Conservation (phyloP, 2,113 vertebrate genomes). For the Australoheros scitulus region DNA sequence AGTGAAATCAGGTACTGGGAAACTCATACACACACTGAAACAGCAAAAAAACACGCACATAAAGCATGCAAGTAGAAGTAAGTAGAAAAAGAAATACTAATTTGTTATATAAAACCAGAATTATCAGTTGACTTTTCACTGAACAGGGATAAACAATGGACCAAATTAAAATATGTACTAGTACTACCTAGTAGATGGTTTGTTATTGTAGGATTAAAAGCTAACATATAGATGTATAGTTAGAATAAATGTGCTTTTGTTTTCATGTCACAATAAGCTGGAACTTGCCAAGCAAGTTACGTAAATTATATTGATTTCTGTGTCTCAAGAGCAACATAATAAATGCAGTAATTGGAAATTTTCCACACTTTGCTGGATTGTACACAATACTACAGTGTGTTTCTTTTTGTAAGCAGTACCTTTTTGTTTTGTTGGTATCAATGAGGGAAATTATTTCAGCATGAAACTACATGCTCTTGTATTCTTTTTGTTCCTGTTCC, state of each 20-base stretch:
- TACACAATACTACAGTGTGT: background rate
- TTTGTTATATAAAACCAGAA: background rate
- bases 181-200: background rate
- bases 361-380: background rate
- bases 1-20: conserved; percentile 32
- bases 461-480: conserved; percentile 36
- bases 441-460: conserved; percentile 44
- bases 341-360: background rate
- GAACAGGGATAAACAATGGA: background rate
- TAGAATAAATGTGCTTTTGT: background rate
- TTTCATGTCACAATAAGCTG: background rate
- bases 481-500: conserved; percentile 47
- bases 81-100: background rate
- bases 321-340: background rate
- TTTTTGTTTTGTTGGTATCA: conserved; percentile 25
- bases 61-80: background rate
- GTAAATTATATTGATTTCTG: background rate
- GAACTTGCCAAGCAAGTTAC: background rate
- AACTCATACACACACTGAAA: background rate
- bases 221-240: background rate
- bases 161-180: too few species aligned
- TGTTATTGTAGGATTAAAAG: background rate
- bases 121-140: background rate
- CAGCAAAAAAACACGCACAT: background rate
- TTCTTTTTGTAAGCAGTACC: conserved; percentile 6